A percentile compares a stretch with the other conserved stretches of the same genome.
Evolutionary conservation across 1,140 invertebrate genomes (phyloP).

Genomic region (Drosophila repleta): DNA sequence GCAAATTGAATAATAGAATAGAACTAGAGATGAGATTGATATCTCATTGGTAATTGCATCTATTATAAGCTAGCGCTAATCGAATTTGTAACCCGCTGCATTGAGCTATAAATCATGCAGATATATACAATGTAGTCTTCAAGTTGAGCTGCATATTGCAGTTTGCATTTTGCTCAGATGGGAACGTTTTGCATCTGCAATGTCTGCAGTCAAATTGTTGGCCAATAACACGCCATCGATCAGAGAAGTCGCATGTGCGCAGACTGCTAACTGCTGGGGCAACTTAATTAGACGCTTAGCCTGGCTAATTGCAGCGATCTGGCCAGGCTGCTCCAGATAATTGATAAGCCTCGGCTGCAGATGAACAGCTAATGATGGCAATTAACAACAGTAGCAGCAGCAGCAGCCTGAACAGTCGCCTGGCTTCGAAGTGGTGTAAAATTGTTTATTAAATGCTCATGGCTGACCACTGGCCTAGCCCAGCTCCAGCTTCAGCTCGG

Average conservation of each 20-base stretch:
- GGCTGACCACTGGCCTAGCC: conserved; percentile 52
- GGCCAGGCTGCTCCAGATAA: conserved; percentile 56
- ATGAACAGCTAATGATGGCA: conserved; percentile 79
- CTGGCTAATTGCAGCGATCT: conserved; percentile 66
- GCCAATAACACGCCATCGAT: conserved; percentile 53
- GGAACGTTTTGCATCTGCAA: conserved; percentile 26
- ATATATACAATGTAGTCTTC: background rate
- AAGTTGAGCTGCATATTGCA: background rate
- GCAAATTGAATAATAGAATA: too few relatives aligned
- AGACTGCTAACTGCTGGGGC: conserved; percentile 50
- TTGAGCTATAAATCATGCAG: background rate
- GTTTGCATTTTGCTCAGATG: conserved; percentile 19
- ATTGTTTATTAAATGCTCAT: conserved; percentile 77
- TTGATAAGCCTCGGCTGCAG: conserved; percentile 72
- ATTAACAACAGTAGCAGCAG: conserved; percentile 57
- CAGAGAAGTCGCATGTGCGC: conserved; percentile 60
- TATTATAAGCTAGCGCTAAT: background rate
- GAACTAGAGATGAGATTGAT: too few relatives aligned
- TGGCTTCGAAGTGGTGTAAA: conserved; percentile 72
- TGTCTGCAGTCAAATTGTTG: conserved; percentile 27
- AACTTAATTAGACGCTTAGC: conserved; percentile 80
- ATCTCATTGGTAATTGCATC: too few relatives aligned
- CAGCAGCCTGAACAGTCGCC: conserved; percentile 33
- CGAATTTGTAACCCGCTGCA: background rate
- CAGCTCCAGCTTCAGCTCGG: too few relatives aligned